Percentiles rank a stretch among this genome's conserved stretches.
These are phyloP conservation scores for Nemapogon koenigi DNA, from an alignment of 2,888 invertebrate genomes.

Conservation along the genomic window DNA sequence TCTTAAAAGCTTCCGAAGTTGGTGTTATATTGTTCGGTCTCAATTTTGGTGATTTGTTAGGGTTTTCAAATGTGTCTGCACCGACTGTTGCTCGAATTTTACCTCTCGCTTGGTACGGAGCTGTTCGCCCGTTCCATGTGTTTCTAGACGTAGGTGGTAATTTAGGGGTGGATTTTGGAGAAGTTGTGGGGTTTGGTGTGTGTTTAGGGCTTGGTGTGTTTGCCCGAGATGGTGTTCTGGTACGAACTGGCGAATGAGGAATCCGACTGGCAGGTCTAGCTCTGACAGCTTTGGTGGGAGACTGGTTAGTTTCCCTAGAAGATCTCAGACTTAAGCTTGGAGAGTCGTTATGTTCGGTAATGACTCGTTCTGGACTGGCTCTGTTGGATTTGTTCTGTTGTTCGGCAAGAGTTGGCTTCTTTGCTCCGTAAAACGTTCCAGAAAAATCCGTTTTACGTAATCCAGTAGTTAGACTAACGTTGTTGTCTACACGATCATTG, in stretches of 20 bases:
- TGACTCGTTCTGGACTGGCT: constrained; percentile 49
- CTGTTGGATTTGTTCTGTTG: constrained; percentile 37
- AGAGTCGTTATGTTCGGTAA: constrained; percentile 43
- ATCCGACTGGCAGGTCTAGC: constrained; percentile 51
- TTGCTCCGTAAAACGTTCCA: constrained; percentile 65
- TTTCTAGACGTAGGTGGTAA: constrained; percentile 63
- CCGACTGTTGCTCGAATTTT: constrained; percentile 46
- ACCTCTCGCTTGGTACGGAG: constrained; percentile 39
- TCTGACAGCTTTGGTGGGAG: constrained; percentile 43
- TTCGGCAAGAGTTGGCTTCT: constrained; percentile 45
- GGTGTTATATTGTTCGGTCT: constrained; percentile 34
- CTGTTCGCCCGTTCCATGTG: constrained; percentile 77
- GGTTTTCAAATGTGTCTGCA: constrained; percentile 52
- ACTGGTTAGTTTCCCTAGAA: constrained; percentile 31
- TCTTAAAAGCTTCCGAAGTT: constrained; percentile 51
- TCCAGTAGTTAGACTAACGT: constrained; percentile 73
- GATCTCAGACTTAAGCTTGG: constrained; percentile 49
- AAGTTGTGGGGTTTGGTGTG: constrained; percentile 36
- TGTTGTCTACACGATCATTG: constrained; percentile 52
- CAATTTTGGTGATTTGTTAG: constrained; percentile 69
- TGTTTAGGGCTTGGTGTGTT: constrained; percentile 57
- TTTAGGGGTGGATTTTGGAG: constrained; percentile 45
- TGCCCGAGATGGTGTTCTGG: constrained; percentile 36
- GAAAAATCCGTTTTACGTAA: constrained; percentile 74
- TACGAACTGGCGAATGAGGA: constrained; percentile 52